Evolutionary conservation across 2,113 vertebrate species (phyloP), one percentile per base, ranked within the genome.

Genomic region (Papio anubis): DNA sequence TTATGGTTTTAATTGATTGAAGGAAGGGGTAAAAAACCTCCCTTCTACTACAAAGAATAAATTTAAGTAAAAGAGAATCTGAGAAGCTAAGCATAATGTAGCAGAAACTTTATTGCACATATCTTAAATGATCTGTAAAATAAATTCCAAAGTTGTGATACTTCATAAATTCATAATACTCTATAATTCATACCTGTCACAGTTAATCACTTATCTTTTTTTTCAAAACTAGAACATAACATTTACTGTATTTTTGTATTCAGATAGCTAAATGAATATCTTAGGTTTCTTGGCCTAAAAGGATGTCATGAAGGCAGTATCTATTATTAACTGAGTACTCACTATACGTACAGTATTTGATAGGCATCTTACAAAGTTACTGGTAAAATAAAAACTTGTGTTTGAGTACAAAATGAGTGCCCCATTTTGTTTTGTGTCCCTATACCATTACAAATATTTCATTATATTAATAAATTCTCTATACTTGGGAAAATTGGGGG

Each of bases 41-140:
- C 11, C 89, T 92, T 97, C 10, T 3, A 68, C n/a, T 86, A 73
- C 4, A 55, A 75, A 85, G n/a, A 97, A 86, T 73, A 98, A 50
- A 92, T 79, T 89, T 96, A 93, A 96, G 94, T 94, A 97, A 89
- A 88, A 96, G 97, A 88, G 38, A 95, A 96, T 80, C 92, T 96
- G 88, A 96, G 70, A 96, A 90, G 79, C 80, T 98, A 97, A 97
- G 88, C 43, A 59, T 92, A 98, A 98, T 97, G 78, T 85, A 96
- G 76, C 88, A 95, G 25, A 59, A 98, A 95, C 52, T 97, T 98
- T 98, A 97, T 98, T 98, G 97, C 85, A 94, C 73, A 89, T 95
- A 98, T 92, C 50, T 98, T 97, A 98, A 98, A 98, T 97, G 95
- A 98, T 96, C 95, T 98, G 88, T 98, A 98, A 98, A 98, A 98